phyloP scores from a whole-genome alignment of 2,797 vertebrate genomes.

The Octomys mimax region DNA sequence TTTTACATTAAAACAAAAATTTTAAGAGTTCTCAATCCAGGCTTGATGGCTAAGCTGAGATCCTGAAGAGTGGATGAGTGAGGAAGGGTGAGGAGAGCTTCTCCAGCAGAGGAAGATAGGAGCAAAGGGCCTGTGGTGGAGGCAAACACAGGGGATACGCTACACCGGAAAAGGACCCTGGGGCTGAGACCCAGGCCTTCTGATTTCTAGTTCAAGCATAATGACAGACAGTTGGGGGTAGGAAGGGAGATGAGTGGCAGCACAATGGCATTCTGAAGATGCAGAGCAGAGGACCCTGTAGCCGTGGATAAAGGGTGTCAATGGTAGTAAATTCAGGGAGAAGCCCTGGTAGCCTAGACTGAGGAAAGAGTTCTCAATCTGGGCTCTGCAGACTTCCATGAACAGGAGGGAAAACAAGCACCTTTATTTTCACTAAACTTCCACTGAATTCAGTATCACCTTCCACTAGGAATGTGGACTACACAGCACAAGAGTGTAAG shows the following conservation, averaged over 20 bases:
- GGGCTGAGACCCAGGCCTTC: background rate
- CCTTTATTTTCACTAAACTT: background rate
- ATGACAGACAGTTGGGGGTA: background rate
- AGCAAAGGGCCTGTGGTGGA: background rate
- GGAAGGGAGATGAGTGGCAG: background rate
- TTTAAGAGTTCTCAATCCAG: no score
- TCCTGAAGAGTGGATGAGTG: background rate
- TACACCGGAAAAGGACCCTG: background rate
- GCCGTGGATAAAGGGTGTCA: accelerated
- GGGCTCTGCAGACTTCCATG: background rate
- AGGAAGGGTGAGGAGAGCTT: background rate
- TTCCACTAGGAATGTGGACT: background rate
- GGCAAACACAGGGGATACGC: background rate
- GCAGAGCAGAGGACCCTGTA: background rate
- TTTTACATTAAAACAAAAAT: background rate
- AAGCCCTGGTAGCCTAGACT: background rate
- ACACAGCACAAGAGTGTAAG: background rate
- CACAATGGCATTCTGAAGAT: background rate
- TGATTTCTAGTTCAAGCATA: background rate
- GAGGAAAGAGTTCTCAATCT: background rate
- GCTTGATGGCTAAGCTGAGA: background rate
- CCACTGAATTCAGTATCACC: background rate
- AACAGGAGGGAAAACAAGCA: background rate
- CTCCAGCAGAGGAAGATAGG: background rate
- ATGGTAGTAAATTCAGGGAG: background rate